Evolutionary conservation across 1,140 invertebrate species (phyloP).

Genomic region (Papilio polyxenes): DNA sequence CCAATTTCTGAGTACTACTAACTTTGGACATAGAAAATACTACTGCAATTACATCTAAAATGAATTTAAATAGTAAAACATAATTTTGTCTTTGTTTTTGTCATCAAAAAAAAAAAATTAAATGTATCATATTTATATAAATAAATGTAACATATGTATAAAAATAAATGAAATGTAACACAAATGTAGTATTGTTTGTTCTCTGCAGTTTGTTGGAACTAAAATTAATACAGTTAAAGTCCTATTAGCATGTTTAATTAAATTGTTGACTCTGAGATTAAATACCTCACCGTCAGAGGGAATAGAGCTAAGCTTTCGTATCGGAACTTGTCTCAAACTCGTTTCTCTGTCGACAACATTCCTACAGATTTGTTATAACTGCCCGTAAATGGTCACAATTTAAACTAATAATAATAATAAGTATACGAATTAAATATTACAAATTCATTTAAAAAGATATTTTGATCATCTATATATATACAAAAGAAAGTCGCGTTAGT

Average conservation of each 20-base stretch:
- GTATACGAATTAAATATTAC: not conserved
- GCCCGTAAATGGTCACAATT: not conserved
- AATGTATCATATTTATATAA: not conserved
- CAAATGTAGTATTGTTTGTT: not conserved
- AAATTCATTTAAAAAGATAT: not conserved
- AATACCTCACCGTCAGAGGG: slow-evolving; percentile 9
- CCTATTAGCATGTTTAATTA: slow-evolving; percentile 27
- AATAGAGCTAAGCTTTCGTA: slow-evolving; percentile 15
- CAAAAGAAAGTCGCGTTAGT: too few species aligned
- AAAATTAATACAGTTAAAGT: not conserved
- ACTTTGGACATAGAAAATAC: too few species aligned
- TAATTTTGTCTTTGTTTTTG: too few species aligned
- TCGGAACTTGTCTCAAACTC: slow-evolving; percentile 19
- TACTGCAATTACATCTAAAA: too few species aligned
- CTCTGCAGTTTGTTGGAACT: not conserved
- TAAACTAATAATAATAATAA: slow-evolving; percentile 5
- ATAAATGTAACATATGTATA: not conserved
- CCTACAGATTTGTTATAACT: slow-evolving; percentile 18
- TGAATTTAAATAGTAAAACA: too few species aligned
- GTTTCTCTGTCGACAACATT: slow-evolving; percentile 28
- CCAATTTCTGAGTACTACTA: too few species aligned
- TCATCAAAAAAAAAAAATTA: not conserved
- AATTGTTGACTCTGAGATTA: slow-evolving; percentile 34
- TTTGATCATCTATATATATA: too few species aligned
- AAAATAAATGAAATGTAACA: too few species aligned